phyloP scores from a whole-genome alignment of 2,113 vertebrate species.

The Cynopterus brachyotis region DNA sequence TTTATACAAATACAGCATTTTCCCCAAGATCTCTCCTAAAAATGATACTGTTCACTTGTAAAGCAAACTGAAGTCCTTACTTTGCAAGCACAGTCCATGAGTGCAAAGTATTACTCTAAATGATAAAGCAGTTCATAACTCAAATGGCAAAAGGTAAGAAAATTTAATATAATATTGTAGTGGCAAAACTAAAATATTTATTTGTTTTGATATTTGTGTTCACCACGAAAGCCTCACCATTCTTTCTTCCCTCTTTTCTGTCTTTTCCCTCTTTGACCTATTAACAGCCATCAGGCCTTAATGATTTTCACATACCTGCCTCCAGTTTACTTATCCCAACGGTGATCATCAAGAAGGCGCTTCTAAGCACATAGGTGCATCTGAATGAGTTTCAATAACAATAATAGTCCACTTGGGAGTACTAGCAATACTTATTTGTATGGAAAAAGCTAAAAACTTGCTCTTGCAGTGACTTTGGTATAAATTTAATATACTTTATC shows the following conservation, averaged over 20 bases:
- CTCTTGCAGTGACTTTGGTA: neutral
- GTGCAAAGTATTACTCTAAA: too few relatives aligned
- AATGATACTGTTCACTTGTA: neutral
- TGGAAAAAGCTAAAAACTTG: neutral
- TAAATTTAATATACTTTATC: conserved; percentile 14
- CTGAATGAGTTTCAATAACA: neutral
- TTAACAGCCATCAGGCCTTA: neutral
- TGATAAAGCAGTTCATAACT: neutral
- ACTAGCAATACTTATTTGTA: neutral
- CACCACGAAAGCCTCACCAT: neutral
- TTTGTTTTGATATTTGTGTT: neutral
- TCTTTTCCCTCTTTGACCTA: neutral
- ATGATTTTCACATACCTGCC: neutral
- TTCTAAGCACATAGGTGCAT: too few relatives aligned
- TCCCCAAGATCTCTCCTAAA: neutral
- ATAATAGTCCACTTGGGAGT: neutral
- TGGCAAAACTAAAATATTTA: neutral
- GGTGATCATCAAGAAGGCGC: neutral
- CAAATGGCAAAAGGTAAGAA: neutral
- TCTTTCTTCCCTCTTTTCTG: neutral
- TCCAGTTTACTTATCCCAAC: neutral
- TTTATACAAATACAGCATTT: neutral
- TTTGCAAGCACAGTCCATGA: neutral
- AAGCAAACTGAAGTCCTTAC: neutral
- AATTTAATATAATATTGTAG: neutral